Evolutionary conservation across 2,797 vertebrate species (phyloP).

Genomic region (Myotis findleyi): DNA sequence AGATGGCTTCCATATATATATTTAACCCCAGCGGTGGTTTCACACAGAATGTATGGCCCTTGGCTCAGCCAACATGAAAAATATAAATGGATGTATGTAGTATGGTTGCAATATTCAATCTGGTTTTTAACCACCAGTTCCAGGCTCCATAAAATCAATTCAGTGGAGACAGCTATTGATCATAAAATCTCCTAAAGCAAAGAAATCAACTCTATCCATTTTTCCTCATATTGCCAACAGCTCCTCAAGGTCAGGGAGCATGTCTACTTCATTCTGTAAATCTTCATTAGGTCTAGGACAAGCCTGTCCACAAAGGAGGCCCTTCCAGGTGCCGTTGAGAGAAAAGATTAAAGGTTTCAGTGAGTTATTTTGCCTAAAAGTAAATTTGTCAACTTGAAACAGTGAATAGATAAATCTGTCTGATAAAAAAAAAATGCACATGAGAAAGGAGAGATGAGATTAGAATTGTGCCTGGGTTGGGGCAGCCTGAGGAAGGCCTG

Average conservation of each 20-base stretch:
- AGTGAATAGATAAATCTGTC: background rate
- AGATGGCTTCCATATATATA: background rate
- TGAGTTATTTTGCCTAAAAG: conserved; percentile 46
- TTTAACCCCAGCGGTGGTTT: background rate
- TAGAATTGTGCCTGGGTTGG: background rate
- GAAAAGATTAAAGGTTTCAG: background rate
- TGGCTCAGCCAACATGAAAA: background rate
- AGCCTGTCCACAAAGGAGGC: background rate
- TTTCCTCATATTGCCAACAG: conserved; percentile 49
- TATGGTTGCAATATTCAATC: background rate
- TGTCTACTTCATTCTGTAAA: conserved; percentile 54
- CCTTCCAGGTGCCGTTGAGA: background rate
- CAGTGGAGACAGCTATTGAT: conserved; percentile 44
- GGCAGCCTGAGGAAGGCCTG: background rate
- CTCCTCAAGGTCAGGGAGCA: conserved; percentile 60
- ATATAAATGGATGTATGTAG: background rate
- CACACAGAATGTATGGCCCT: background rate
- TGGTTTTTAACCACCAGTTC: conserved; percentile 5
- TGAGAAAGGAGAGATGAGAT: background rate
- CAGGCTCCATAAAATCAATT: conserved; percentile 43
- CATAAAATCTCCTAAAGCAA: conserved; percentile 49
- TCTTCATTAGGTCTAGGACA: conserved; percentile 55
- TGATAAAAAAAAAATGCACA: background rate
- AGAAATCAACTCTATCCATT: conserved; percentile 41
- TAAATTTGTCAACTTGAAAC: background rate